Evolutionary conservation across 2,797 vertebrate genomes (phyloP).

Genomic region (Eutrigla gurnardus): DNA sequence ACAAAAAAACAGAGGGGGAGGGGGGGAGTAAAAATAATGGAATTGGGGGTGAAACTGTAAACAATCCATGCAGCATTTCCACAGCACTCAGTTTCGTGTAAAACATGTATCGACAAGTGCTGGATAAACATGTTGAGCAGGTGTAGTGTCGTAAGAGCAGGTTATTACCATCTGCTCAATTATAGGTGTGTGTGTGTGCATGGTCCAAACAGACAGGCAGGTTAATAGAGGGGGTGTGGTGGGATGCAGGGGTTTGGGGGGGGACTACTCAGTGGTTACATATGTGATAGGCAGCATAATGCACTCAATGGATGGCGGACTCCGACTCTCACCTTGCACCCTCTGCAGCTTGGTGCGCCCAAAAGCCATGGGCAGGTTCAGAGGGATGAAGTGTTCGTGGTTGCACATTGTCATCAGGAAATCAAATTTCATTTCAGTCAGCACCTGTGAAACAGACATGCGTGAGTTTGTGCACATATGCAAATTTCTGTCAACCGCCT

Average conservation of each 20-base stretch:
- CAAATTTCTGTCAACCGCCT: neutral
- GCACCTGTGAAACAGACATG: conserved; percentile 78
- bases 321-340: conserved; percentile 88
- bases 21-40: conserved; percentile 78
- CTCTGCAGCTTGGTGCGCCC: conserved; percentile 93
- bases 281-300: conserved; percentile 7
- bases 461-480: neutral
- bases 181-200: neutral
- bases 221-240: conserved; percentile 50
- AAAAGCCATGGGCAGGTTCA: conserved; percentile 97
- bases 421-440: conserved; percentile 96
- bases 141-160: neutral
- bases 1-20: conserved; percentile 52
- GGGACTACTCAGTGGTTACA: conserved; percentile 14
- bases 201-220: conserved; percentile 33
- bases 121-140: conserved; percentile 7
- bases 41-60: conserved; percentile 75
- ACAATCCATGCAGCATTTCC: conserved; percentile 76
- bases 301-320: neutral
- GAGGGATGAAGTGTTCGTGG: conserved; percentile 97
- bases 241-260: conserved; percentile 16
- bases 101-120: conserved; percentile 1
- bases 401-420: conserved; percentile 94
- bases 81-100: conserved; percentile 36
- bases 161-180: neutral